These are phyloP conservation scores for Macrochelys suwanniensis DNA, from an alignment of 2,797 vertebrate genomes.

Conservation along the genomic window DNA sequence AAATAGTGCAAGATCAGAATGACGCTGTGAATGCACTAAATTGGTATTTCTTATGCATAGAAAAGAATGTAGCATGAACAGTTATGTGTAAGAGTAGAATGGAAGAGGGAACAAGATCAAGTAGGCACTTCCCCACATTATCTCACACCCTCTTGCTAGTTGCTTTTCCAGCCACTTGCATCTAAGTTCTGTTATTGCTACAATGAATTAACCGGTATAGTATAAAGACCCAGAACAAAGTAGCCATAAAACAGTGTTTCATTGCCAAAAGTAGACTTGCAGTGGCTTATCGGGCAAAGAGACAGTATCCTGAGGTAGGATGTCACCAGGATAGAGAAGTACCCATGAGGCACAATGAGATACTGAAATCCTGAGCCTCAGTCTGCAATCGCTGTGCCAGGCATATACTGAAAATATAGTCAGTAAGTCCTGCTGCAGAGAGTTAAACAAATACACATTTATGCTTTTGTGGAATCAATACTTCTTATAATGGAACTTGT, in stretches of 20 bases:
- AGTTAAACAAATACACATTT: no score
- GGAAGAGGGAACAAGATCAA: background rate
- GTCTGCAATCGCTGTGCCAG: no score
- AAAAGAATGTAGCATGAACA: accelerated
- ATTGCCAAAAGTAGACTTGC: background rate
- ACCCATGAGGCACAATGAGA: no score
- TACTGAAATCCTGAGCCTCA: no score
- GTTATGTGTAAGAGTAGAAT: accelerated
- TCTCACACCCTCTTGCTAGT: background rate
- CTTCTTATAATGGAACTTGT: no score
- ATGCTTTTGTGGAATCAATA: no score
- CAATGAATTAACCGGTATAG: background rate
- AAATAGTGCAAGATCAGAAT: background rate
- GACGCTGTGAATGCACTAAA: background rate
- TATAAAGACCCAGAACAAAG: background rate
- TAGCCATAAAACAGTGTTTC: background rate
- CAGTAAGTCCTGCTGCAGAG: no score
- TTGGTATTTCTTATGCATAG: accelerated
- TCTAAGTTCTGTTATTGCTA: no score
- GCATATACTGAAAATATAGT: no score
- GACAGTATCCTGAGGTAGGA: no score
- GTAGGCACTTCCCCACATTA: background rate
- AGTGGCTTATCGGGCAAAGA: no score
- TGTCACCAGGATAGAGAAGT: no score
- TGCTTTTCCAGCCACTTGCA: background rate